Percentiles rank a stretch among this genome's conserved stretches.
Conservation (phyloP, 2,888 invertebrate species). For the Acronicta aceris region DNA sequence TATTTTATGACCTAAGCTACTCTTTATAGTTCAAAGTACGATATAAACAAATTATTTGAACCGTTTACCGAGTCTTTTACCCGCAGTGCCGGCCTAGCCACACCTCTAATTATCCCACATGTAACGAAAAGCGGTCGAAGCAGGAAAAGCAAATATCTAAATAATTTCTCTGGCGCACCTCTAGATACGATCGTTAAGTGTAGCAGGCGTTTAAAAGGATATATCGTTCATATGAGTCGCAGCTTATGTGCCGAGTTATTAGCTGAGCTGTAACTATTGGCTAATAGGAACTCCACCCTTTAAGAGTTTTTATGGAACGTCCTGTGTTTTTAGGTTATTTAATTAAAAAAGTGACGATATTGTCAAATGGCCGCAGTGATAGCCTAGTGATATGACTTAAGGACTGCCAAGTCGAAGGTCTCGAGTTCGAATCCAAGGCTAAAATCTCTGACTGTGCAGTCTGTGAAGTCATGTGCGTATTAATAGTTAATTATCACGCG, state of each 20-base stretch:
- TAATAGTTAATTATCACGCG: too few species aligned
- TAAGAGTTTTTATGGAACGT: slow-evolving; percentile 2
- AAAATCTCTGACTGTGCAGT: too few species aligned
- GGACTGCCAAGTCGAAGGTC: too few species aligned
- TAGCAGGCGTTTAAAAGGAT: slow-evolving; percentile 73
- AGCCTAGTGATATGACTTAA: too few species aligned
- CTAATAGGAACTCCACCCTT: slow-evolving; percentile 23
- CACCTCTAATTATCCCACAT: slow-evolving; percentile 21
- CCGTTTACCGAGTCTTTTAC: not conserved
- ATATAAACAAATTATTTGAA: too few species aligned
- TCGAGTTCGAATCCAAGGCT: too few species aligned
- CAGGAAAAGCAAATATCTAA: slow-evolving; percentile 57
- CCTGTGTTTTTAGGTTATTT: too few species aligned
- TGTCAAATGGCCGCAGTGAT: too few species aligned
- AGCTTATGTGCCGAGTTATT: slow-evolving; percentile 55
- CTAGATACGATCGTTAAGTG: slow-evolving; percentile 57
- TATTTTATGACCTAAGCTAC: too few species aligned
- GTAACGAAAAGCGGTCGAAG: slow-evolving; percentile 31
- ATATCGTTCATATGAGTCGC: slow-evolving; percentile 74
- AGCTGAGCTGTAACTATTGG: slow-evolving; percentile 34
- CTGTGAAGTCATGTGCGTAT: too few species aligned
- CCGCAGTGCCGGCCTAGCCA: not conserved
- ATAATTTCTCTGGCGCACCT: slow-evolving; percentile 63
- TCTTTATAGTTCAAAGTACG: too few species aligned
- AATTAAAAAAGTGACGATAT: too few species aligned